Conservation (phyloP, 2,888 invertebrate genomes). For the Lasius platythorax region DNA sequence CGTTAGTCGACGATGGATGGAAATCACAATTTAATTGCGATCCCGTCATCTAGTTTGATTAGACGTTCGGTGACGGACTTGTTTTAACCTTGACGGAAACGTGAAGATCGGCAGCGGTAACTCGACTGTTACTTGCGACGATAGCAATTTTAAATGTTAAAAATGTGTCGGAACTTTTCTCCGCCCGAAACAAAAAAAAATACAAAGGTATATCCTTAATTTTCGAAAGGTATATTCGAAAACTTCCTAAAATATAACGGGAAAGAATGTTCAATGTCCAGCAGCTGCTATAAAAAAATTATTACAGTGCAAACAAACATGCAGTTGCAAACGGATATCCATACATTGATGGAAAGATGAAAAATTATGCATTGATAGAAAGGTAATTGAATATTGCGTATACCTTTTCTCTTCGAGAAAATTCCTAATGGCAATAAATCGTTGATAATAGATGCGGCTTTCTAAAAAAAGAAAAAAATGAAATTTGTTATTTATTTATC, state of each 20-base stretch:
- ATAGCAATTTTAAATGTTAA: neutral
- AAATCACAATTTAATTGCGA: slow-evolving; percentile 10
- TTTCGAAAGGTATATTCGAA: too few relatives aligned
- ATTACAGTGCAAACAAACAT: too few relatives aligned
- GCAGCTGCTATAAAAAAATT: too few relatives aligned
- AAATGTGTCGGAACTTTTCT: too few relatives aligned
- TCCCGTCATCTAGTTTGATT: neutral
- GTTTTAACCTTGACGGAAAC: neutral
- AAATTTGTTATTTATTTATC: neutral
- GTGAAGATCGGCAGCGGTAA: too few relatives aligned
- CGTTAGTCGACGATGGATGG: neutral
- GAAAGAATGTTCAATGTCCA: too few relatives aligned
- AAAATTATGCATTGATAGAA: too few relatives aligned
- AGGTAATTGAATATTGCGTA: neutral
- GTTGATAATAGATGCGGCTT: neutral
- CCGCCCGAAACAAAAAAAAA: too few relatives aligned
- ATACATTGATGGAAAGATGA: too few relatives aligned
- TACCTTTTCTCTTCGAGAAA: neutral
- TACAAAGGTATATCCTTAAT: too few relatives aligned
- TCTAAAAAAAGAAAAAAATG: neutral
- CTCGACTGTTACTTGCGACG: neutral
- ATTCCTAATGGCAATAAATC: neutral
- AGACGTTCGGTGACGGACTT: neutral
- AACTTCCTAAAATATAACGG: too few relatives aligned
- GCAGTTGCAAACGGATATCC: too few relatives aligned